A percentile compares a stretch with the other conserved stretches of the same genome.
phyloP scores from a whole-genome alignment of 2,113 vertebrate genomes.

The Hirundichthys speculiger region DNA sequence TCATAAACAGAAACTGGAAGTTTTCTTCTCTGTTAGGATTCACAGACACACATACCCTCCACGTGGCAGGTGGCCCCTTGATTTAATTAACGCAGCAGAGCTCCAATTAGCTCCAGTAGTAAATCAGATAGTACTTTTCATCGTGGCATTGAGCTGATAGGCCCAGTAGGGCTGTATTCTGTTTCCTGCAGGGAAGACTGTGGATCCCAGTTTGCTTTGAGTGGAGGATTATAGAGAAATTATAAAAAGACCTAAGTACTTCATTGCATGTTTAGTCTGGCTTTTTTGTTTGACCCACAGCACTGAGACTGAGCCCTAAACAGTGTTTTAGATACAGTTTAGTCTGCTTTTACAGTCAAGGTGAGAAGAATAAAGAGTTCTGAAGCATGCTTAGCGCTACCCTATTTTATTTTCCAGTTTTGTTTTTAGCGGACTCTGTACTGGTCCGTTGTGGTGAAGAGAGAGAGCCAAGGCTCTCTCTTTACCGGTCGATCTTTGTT shows the following conservation, averaged over 20 bases:
- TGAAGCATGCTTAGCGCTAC: too few relatives aligned
- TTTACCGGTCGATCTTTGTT: too few relatives aligned
- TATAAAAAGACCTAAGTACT: constrained; percentile 1
- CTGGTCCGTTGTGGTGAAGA: too few relatives aligned
- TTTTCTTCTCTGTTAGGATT: constrained; percentile 26
- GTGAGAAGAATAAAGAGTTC: too few relatives aligned
- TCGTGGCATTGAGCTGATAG: constrained; percentile 41
- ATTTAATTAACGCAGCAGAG: constrained; percentile 72
- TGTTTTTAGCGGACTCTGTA: too few relatives aligned
- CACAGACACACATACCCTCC: constrained; percentile 24
- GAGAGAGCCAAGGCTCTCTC: too few relatives aligned
- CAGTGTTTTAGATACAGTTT: too few relatives aligned
- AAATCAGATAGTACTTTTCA: constrained; percentile 65
- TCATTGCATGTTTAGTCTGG: too few relatives aligned
- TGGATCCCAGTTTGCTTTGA: constrained; percentile 18
- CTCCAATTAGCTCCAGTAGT: constrained; percentile 59
- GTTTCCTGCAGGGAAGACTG: constrained; percentile 37
- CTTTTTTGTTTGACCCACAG: too few relatives aligned
- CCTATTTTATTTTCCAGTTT: too few relatives aligned
- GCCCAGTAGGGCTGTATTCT: constrained; percentile 33
- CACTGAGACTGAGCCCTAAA: too few relatives aligned
- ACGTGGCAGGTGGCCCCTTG: constrained; percentile 56
- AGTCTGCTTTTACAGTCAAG: too few relatives aligned
- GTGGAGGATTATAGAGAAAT: constrained; percentile 39
- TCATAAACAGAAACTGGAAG: constrained; percentile 25